phyloP scores from a whole-genome alignment of 2,797 vertebrate species.

The Synaphobranchus kaupii region DNA sequence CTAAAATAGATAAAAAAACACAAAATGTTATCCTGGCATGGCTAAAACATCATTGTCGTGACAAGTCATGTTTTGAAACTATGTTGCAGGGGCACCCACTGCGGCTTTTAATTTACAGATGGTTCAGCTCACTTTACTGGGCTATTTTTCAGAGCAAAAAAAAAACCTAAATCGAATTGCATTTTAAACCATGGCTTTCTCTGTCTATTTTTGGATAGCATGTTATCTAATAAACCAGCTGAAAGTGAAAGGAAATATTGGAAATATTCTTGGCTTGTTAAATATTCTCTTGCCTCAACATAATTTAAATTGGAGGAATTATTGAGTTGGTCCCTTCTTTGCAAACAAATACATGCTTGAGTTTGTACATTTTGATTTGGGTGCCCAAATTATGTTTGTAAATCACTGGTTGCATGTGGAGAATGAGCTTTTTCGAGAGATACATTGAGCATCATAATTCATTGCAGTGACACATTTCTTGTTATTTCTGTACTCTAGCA shows the following conservation, averaged over 20 bases:
- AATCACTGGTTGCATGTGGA: neutral
- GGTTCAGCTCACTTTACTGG: slow-evolving; percentile 2
- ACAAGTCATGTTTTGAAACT: neutral
- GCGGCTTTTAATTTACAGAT: neutral
- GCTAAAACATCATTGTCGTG: neutral
- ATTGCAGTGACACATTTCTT: no score
- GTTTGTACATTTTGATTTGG: neutral
- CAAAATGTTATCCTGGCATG: neutral
- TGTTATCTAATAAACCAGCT: neutral
- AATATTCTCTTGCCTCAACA: neutral
- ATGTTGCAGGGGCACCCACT: neutral
- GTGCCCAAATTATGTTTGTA: neutral
- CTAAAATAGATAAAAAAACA: neutral
- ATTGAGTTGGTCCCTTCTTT: neutral
- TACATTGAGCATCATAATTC: no score
- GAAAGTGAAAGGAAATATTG: neutral
- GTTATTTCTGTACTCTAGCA: no score
- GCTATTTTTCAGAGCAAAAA: slow-evolving; percentile 6
- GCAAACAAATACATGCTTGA: neutral
- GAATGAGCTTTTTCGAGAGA: neutral
- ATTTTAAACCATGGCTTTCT: neutral
- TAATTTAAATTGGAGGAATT: neutral
- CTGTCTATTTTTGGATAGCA: neutral
- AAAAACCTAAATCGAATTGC: neutral
- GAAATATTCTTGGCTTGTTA: neutral